phyloP scores from a whole-genome alignment of 2,113 vertebrate species.

The Plecotus auritus region DNA sequence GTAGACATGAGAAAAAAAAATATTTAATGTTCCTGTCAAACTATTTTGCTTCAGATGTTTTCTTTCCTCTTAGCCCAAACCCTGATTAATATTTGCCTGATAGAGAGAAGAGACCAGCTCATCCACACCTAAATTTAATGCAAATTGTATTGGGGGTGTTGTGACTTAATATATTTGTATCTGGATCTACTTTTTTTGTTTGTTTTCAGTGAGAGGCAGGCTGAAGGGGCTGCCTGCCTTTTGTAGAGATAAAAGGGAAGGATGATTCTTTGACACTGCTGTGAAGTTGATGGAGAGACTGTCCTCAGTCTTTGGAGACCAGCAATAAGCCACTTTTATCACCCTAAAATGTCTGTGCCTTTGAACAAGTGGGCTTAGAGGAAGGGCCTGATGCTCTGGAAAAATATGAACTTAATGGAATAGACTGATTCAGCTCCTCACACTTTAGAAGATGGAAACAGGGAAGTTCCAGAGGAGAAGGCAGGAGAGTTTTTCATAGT shows the following conservation, averaged over 20 bases:
- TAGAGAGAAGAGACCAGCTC: background rate
- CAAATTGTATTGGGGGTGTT: background rate
- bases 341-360: background rate
- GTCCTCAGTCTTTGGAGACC: background rate
- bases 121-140: background rate
- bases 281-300: background rate
- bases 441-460: background rate
- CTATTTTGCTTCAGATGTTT: background rate
- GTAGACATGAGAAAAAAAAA: background rate
- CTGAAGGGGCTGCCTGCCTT: background rate
- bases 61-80: background rate
- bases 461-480: background rate
- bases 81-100: background rate
- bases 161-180: background rate
- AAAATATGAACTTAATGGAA: background rate
- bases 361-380: background rate
- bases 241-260: background rate
- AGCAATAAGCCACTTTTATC: background rate
- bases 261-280: background rate
- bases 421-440: background rate
- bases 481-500: background rate
- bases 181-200: background rate
- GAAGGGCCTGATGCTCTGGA: background rate
- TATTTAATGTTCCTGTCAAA: background rate
- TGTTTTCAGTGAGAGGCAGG: background rate